Percentiles rank a stretch among this genome's conserved stretches.
phyloP scores from a whole-genome alignment of 2,888 invertebrate genomes.

The Coenonympha arcania region DNA sequence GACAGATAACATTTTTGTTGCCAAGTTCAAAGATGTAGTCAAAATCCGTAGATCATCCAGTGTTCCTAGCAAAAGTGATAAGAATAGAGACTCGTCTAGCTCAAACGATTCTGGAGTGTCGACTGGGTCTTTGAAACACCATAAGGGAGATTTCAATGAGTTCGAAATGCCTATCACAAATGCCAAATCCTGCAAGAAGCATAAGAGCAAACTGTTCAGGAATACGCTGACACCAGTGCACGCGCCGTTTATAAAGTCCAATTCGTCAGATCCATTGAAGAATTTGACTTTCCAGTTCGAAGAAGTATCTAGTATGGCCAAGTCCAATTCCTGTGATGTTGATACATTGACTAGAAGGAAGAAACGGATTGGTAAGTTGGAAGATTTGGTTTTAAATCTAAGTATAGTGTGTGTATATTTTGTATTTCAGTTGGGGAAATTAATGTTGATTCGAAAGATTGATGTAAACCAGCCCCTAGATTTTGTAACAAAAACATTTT shows the following conservation, averaged over 20 bases:
- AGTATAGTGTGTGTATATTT: too few species aligned
- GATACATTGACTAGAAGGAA: conserved; percentile 75
- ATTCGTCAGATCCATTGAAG: conserved; percentile 77
- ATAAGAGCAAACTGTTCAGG: conserved; percentile 64
- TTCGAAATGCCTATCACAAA: conserved; percentile 73
- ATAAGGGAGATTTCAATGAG: conserved; percentile 76
- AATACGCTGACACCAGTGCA: conserved; percentile 66
- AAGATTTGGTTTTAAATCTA: background rate
- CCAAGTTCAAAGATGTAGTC: conserved; percentile 71
- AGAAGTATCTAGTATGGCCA: conserved; percentile 73
- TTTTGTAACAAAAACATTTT: background rate
- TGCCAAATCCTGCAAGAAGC: conserved; percentile 63
- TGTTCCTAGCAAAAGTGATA: conserved; percentile 79
- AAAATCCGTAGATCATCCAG: conserved; percentile 79
- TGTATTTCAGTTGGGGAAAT: too few species aligned
- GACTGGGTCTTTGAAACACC: conserved; percentile 77
- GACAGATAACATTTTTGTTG: conserved; percentile 58
- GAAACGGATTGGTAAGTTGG: conserved; percentile 53
- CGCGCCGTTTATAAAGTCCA: conserved; percentile 75
- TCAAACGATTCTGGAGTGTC: conserved; percentile 82
- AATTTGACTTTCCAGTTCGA: conserved; percentile 78
- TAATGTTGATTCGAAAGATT: too few species aligned
- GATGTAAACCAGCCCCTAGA: too few species aligned
- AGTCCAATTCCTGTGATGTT: conserved; percentile 77
- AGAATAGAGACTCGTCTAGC: conserved; percentile 80